Percentiles rank a stretch among this genome's conserved stretches.
Conservation (phyloP, 2,797 vertebrate genomes). For the Phalanger gymnotis region DNA sequence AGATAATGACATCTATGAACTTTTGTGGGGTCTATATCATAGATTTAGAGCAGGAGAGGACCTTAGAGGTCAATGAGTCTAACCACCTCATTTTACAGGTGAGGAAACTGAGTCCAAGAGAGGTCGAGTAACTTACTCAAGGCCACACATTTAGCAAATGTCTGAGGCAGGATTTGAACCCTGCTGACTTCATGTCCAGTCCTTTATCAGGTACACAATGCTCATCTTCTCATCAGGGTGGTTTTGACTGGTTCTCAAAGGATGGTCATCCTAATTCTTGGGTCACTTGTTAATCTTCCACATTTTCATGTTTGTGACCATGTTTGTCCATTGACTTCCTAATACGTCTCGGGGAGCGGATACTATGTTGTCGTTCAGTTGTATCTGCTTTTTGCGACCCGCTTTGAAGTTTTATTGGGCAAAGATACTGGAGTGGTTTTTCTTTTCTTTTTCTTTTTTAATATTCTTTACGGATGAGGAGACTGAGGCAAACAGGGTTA, state of each 20-base stretch:
- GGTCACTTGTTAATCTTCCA: constrained; percentile 45
- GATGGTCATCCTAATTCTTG: constrained; percentile 33
- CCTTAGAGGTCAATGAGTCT: not conserved
- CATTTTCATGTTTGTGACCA: constrained; percentile 30
- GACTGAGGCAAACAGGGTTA: not conserved
- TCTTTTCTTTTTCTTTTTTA: not conserved
- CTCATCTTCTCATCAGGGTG: not conserved
- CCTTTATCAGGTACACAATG: not conserved
- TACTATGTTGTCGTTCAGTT: not conserved
- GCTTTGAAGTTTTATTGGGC: not conserved
- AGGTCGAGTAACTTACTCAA: not conserved
- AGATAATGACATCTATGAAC: constrained; percentile 57
- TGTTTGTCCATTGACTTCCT: not conserved
- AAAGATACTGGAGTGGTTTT: not conserved
- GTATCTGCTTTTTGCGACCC: not conserved
- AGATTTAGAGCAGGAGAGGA: constrained; percentile 15
- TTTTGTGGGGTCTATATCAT: constrained; percentile 46
- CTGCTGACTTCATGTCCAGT: not conserved
- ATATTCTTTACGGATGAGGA: not conserved
- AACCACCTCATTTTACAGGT: not conserved
- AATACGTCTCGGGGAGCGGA: not conserved
- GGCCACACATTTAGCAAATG: not conserved
- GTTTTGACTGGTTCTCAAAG: constrained; percentile 48
- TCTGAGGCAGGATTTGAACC: not conserved
- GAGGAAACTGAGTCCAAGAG: not conserved